Evolutionary conservation across 2,797 vertebrate species (phyloP).

Genomic region (Geotria australis): DNA sequence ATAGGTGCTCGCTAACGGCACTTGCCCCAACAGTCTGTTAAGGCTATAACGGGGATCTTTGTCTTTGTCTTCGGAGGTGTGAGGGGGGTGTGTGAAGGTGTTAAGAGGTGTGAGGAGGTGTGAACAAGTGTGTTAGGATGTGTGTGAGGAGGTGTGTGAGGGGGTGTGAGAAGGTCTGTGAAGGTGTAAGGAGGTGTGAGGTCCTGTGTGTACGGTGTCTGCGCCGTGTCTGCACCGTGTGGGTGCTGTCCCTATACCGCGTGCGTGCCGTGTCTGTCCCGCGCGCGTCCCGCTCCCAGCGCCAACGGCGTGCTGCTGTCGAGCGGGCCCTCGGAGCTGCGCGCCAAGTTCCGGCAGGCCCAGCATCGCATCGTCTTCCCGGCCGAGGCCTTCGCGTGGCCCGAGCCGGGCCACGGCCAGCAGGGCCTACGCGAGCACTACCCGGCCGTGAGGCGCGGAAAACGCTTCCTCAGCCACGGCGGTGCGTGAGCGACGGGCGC

Average conservation of each 20-base stretch:
- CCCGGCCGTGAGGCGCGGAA: conserved; percentile 26
- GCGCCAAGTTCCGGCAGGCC: conserved; percentile 24
- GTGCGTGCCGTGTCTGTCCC: neutral
- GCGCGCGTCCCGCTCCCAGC: neutral
- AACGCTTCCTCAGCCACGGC: conserved; percentile 57
- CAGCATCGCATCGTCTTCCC: conserved; percentile 36
- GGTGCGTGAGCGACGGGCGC: conserved; percentile 11
- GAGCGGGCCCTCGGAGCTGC: conserved; percentile 25
- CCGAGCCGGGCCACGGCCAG: conserved; percentile 8
- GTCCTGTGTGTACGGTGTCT: too few species aligned
- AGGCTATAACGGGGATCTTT: too few species aligned
- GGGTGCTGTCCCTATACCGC: neutral
- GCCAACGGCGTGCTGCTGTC: conserved; percentile 44
- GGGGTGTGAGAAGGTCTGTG: too few species aligned
- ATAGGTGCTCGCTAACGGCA: too few species aligned
- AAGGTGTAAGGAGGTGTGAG: too few species aligned
- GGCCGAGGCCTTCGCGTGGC: conserved; percentile 52
- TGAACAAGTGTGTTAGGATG: too few species aligned
- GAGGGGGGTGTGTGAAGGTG: too few species aligned
- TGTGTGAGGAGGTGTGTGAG: too few species aligned
- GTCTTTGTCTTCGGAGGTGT: too few species aligned
- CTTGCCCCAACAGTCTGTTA: too few species aligned
- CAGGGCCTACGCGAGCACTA: conserved; percentile 29
- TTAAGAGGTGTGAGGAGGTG: too few species aligned
- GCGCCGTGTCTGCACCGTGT: too few species aligned